Evolutionary conservation across 1,140 invertebrate genomes (phyloP), one percentile per base, ranked within the genome.

Genomic region (Bombus fervidus): DNA sequence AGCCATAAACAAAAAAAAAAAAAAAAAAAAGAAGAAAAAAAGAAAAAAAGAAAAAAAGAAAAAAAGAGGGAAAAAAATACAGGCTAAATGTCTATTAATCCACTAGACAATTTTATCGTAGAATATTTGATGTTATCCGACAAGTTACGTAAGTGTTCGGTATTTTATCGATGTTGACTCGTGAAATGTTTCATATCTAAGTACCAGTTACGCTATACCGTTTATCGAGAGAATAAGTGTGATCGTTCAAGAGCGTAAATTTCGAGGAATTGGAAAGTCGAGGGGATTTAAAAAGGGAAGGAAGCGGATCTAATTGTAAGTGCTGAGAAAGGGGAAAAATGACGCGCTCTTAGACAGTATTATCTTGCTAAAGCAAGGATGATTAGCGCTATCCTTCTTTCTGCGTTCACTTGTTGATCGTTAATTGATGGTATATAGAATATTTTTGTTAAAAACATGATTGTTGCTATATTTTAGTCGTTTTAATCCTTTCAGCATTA

Each of bases 381-480:
- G 15, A 68, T 47, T 69, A 53, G 53, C 31, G 71, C n/a, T 59
- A 34, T 64, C 31, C 66, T 82, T 75, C 75, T 28, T 78, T 34
- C 81, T 82, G 53, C 39, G n/a, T 74, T 75, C 57, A 47, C 59
- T 37, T 37, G 28, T 53, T 72, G 31, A 76, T 75, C 72, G 57
- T 76, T 25, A 66, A 5, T 9, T 68, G 37, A 72, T 28, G 41
- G 80, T 15, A 53, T 31, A 39, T 74, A 81, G 37, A 28, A 13
- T 81, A 81, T 81, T 81, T 81, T 81, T 81, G 39, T 81, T 53
- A 74, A 62, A 57, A 9, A 53, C 12, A 37, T 69, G 80, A 81
- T 81, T 81, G 69, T 73, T 73, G 79, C 68, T 15, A 8, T 62
- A 62, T 82, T 74, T 74, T 82, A 64, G 39, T 41, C 53, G 72